phyloP scores from a whole-genome alignment of 2,797 vertebrate genomes.

The Semotilus atromaculatus region DNA sequence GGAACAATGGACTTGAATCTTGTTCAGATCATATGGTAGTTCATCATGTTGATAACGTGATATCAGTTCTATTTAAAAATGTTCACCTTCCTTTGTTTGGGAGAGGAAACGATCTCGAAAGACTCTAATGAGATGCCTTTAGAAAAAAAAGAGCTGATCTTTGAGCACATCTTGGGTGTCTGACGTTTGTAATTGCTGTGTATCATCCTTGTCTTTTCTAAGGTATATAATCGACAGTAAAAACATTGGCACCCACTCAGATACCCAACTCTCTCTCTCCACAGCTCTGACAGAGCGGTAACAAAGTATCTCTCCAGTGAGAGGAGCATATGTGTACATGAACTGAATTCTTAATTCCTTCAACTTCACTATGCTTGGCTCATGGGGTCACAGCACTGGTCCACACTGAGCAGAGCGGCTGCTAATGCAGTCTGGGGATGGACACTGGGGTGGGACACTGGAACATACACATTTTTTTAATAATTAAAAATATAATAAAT shows the following conservation, averaged over 20 bases:
- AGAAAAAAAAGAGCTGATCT: constrained; percentile 11
- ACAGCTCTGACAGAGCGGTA: constrained; percentile 15
- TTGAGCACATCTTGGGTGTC: constrained; percentile 19
- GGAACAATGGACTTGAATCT: background rate
- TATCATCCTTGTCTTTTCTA: constrained; percentile 34
- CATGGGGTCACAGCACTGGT: background rate
- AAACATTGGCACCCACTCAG: constrained; percentile 32
- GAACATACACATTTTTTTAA: background rate
- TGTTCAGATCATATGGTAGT: background rate
- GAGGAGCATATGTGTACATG: background rate
- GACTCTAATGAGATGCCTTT: constrained; percentile 14
- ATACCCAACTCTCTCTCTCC: constrained; percentile 2
- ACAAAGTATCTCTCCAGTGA: constrained; percentile 22
- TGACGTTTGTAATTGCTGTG: constrained; percentile 34
- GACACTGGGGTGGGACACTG: background rate
- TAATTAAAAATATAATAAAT: too few species aligned
- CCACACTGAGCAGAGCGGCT: constrained; percentile 6
- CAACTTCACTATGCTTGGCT: background rate
- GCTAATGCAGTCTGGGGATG: constrained; percentile 15
- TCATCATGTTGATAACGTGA: background rate
- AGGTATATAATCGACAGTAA: constrained; percentile 30
- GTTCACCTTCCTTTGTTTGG: background rate
- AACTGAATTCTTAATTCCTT: constrained; percentile 24
- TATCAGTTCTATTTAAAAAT: background rate
- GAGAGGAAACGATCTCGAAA: background rate